These are phyloP conservation scores for Heterodera carotae DNA, from an alignment of 1,140 invertebrate genomes.

Conservation along the genomic window DNA sequence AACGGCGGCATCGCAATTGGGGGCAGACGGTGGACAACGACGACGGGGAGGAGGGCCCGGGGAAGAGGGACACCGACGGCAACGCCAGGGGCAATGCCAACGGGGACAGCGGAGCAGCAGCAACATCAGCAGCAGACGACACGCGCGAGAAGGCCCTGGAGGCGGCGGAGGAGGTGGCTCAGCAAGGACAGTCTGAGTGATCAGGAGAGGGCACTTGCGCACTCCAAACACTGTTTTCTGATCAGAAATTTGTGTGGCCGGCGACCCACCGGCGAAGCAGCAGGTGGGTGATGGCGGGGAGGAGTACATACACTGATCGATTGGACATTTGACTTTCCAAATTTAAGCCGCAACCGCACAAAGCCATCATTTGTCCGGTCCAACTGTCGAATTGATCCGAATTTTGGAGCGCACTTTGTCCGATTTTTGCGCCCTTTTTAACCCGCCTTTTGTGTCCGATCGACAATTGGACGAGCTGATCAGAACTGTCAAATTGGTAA, in stretches of 20 bases:
- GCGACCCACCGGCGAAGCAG: background rate
- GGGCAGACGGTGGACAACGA: conserved; percentile 16
- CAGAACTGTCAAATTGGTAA: conserved; percentile 14
- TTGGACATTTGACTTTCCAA: background rate
- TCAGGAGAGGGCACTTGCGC: conserved; percentile 9
- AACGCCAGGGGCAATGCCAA: too few relatives aligned
- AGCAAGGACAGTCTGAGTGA: background rate
- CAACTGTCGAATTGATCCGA: background rate
- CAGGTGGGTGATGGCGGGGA: background rate
- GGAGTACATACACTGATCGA: background rate
- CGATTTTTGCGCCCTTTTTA: background rate
- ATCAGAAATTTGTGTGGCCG: conserved; percentile 16
- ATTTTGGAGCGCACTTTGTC: background rate
- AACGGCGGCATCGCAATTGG: background rate
- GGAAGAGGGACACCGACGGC: conserved; percentile 20
- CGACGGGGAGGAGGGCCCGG: conserved; percentile 10
- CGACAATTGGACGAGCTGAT: conserved; percentile 8
- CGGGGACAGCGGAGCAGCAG: background rate
- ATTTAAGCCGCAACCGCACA: background rate
- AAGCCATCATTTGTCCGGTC: background rate
- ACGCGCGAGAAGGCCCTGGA: background rate
- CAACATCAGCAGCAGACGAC: background rate
- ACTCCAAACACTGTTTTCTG: conserved; percentile 20
- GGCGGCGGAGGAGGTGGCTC: background rate
- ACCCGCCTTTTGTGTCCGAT: background rate